Evolutionary conservation across 1,140 invertebrate genomes (phyloP).

Genomic region (Callitettix versicolor): DNA sequence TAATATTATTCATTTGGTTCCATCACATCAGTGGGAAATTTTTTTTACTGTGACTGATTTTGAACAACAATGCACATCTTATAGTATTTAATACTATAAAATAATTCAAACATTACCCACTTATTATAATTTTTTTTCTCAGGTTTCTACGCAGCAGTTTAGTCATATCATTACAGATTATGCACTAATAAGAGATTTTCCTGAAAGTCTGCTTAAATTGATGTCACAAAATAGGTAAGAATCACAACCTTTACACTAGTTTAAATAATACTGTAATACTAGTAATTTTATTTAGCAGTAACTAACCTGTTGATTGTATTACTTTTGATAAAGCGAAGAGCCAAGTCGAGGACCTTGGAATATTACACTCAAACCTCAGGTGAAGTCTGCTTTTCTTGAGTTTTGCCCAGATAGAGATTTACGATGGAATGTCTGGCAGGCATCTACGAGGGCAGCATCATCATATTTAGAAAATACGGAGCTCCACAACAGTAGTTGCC

Average conservation of each 20-base stretch:
- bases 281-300: not conserved
- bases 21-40: too few relatives aligned
- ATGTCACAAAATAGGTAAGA: slow-evolving; percentile 49
- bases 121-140: slow-evolving; percentile 17
- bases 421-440: slow-evolving; percentile 75
- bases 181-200: slow-evolving; percentile 58
- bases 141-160: slow-evolving; percentile 48
- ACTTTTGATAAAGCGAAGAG: slow-evolving; percentile 31
- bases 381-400: slow-evolving; percentile 64
- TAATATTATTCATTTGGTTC: too few relatives aligned
- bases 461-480: slow-evolving; percentile 43
- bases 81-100: too few relatives aligned
- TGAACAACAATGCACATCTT: too few relatives aligned
- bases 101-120: too few relatives aligned
- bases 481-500: slow-evolving; percentile 55
- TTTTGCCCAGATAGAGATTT: slow-evolving; percentile 66
- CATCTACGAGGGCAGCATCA: slow-evolving; percentile 58
- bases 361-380: slow-evolving; percentile 57
- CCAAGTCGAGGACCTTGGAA: slow-evolving; percentile 65
- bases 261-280: not conserved
- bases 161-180: slow-evolving; percentile 53
- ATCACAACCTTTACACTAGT: not conserved
- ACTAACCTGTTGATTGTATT: not conserved
- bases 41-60: too few relatives aligned
- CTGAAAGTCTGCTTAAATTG: slow-evolving; percentile 50